phyloP scores from a whole-genome alignment of 2,888 invertebrate genomes.

The Nemapogon koenigi region DNA sequence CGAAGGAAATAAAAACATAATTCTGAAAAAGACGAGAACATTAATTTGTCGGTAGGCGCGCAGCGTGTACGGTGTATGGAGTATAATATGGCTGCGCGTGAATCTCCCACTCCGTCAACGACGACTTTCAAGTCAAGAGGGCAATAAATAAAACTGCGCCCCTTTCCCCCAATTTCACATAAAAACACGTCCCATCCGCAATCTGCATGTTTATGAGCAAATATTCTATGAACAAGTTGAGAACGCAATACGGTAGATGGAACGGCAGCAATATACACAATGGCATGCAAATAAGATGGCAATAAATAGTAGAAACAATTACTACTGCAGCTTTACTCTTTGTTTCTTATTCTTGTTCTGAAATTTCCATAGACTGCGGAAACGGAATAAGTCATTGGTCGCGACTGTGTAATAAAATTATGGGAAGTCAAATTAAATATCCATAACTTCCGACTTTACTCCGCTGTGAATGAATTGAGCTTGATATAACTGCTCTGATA shows the following conservation, averaged over 20 bases:
- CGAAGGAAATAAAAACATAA: no score
- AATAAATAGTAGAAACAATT: conserved; percentile 13
- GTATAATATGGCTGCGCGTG: conserved; percentile 2
- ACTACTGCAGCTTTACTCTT: conserved; percentile 9
- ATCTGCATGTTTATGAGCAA: conserved; percentile 64
- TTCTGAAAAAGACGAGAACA: conserved; percentile 7
- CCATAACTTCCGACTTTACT: conserved; percentile 7
- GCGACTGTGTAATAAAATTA: conserved; percentile 7
- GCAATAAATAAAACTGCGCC: conserved; percentile 59
- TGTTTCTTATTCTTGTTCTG: conserved; percentile 8
- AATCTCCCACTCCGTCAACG: conserved; percentile 38
- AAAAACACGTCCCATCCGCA: conserved; percentile 62
- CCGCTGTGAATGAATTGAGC: no score
- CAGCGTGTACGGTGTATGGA: conserved; percentile 3
- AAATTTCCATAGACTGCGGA: conserved; percentile 9
- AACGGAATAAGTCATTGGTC: conserved; percentile 7
- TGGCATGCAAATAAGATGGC: conserved; percentile 63
- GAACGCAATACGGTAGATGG: conserved; percentile 17
- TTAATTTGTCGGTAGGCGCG: conserved; percentile 7
- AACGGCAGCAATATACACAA: conserved; percentile 38
- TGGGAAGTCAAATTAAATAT: conserved; percentile 5
- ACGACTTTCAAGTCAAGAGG: conserved; percentile 52
- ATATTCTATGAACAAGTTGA: conserved; percentile 60
- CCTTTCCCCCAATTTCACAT: conserved; percentile 57
- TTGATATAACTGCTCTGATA: no score